A percentile compares a stretch with the other conserved stretches of the same genome.
phyloP scores from a whole-genome alignment of 2,888 invertebrate genomes.

The Capitulum mitella region DNA sequence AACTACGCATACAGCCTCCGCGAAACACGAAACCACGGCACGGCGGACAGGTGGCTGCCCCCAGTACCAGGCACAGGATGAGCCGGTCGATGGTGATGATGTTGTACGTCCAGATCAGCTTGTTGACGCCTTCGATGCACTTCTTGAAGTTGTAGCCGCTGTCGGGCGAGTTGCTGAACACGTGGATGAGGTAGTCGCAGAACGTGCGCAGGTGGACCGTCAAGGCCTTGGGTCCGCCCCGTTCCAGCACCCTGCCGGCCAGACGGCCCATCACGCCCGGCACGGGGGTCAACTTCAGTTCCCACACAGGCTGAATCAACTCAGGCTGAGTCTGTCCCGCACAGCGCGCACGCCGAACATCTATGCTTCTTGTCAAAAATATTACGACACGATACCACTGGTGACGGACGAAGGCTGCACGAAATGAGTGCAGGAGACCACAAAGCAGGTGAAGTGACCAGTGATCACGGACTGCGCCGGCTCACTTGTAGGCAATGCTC shows the following conservation, averaged over 20 bases:
- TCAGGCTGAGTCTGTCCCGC: too few species aligned
- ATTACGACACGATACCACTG: too few species aligned
- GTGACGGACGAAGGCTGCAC: too few species aligned
- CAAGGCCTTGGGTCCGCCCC: constrained; percentile 83
- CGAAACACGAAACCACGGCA: too few species aligned
- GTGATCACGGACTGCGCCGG: too few species aligned
- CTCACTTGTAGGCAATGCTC: constrained; percentile 86
- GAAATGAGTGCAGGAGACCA: constrained; percentile 36
- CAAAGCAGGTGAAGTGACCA: not conserved
- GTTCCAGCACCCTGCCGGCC: constrained; percentile 81
- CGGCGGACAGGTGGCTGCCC: too few species aligned
- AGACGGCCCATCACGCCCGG: too few species aligned
- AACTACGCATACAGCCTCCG: too few species aligned
- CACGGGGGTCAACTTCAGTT: too few species aligned
- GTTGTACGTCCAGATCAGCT: constrained; percentile 96
- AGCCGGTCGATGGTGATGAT: constrained; percentile 90
- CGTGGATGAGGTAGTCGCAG: constrained; percentile 87
- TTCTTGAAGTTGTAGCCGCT: constrained; percentile 86
- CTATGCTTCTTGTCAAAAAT: too few species aligned
- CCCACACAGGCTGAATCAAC: too few species aligned
- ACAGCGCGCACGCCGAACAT: too few species aligned
- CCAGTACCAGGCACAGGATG: constrained; percentile 75
- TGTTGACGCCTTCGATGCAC: constrained; percentile 89
- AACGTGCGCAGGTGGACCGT: constrained; percentile 88
- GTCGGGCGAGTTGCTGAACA: constrained; percentile 57